These are phyloP conservation scores for Lochmaea crataegi DNA, from an alignment of 2,888 invertebrate species.

Conservation along the genomic window DNA sequence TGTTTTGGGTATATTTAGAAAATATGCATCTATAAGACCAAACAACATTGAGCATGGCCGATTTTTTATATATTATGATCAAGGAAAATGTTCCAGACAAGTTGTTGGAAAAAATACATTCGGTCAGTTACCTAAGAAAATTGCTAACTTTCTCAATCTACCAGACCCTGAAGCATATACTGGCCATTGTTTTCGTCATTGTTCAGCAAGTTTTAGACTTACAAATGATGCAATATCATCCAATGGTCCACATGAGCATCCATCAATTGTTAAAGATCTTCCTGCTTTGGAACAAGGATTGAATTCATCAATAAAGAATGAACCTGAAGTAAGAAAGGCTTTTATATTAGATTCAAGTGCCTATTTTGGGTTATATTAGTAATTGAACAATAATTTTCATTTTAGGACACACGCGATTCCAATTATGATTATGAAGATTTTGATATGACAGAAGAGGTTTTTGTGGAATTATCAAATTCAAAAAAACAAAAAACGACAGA, in stretches of 20 bases:
- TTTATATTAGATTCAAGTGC: neutral
- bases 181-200: constrained; percentile 14
- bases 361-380: too few species aligned
- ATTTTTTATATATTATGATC: constrained; percentile 18
- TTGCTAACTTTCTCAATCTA: constrained; percentile 10
- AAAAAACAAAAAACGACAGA: neutral
- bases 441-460: neutral
- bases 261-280: neutral
- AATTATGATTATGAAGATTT: neutral
- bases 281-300: constrained; percentile 1
- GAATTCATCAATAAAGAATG: neutral
- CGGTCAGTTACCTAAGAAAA: constrained; percentile 25
- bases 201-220: constrained; percentile 9
- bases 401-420: neutral
- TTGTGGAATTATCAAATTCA: neutral
- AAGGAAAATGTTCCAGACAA: constrained; percentile 18
- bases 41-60: constrained; percentile 5
- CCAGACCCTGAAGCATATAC: constrained; percentile 9
- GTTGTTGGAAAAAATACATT: constrained; percentile 26
- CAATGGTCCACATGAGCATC: constrained; percentile 1
- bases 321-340: neutral
- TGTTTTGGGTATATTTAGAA: constrained; percentile 8
- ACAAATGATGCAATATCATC: constrained; percentile 4
- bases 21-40: constrained; percentile 12
- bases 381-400: neutral